Base-by-base conservation (phyloP, 1,140 invertebrate species). In the Drosophila lacertosa region DNA sequence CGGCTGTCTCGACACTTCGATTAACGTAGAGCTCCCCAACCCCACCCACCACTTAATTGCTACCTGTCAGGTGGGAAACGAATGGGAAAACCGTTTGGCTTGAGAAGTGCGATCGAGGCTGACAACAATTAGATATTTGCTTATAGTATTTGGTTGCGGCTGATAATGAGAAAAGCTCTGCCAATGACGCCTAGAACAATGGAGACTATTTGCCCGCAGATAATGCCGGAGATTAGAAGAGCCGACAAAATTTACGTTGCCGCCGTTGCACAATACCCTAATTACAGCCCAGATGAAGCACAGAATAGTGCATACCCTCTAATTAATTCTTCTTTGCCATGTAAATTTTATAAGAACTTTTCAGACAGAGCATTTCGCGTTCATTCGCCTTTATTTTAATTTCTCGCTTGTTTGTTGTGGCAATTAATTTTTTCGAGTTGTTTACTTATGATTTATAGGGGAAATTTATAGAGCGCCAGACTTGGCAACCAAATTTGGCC, bases 81-180 rank as follows among this genome's bases (percentile, higher is more conserved):
- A 3, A 33, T 35, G 33, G 33, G 33, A 35, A 35, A 35, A 35
- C 33, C 33, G 33, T 35, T 35, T 13, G 33, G 33, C 33, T 35
- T 5, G 44, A 45, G n/a, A 42, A 47, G 11, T 37, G 47, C 39
- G 40, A n/a, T n/a, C n/a, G n/a, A 22, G 20, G 10, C 33, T 24
- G 48, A 13, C 22, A 67, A 53, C 73, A 53, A 62, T 55, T 40
- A 32, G 32, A 47, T 81, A 81, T 84, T 80, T 66, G 51, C 60
- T 44, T 40, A 58, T 64, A 51, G 18, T 74, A 72, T 76, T 73
- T 50, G 59, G 44, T 55, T 45, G 45, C 6, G 10, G 37, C 54
- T 58, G 81, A 77, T 74, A 81, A 70, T 81, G 22, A 71, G 54
- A 59, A 67, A 50, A 33, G 47, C 18, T 39, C 24, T 47, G 39